Conservation (phyloP, 2,888 invertebrate genomes). For the Platerodrilus igneus region DNA sequence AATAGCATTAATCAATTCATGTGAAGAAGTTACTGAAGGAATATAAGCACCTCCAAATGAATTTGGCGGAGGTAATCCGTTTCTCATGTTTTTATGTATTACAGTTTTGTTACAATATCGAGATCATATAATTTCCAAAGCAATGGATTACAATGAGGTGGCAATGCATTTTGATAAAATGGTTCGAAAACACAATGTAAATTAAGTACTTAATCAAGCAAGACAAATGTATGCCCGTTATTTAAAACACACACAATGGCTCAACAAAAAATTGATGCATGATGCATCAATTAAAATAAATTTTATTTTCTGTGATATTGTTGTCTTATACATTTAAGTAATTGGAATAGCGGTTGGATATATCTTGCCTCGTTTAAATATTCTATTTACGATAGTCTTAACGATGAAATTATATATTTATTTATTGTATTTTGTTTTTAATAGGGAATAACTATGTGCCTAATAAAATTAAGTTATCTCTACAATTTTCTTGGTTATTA, state of each 20-base stretch:
- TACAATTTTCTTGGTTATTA: no score
- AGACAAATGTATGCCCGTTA: conserved; percentile 87
- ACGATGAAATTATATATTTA: no score
- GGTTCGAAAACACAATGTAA: conserved; percentile 92
- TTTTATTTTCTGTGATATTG: conserved; percentile 29
- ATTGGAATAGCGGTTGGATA: no score
- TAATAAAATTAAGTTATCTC: no score
- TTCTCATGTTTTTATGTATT: conserved; percentile 92
- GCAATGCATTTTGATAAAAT: conserved; percentile 98
- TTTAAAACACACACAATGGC: conserved; percentile 61
- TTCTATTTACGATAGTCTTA: no score
- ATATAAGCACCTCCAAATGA: conserved; percentile 71
- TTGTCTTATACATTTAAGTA: no score
- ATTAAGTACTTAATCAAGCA: conserved; percentile 85
- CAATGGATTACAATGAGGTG: conserved; percentile 95
- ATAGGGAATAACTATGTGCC: no score
- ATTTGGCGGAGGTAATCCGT: conserved; percentile 94
- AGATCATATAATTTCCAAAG: conserved; percentile 81
- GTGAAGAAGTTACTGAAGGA: conserved; percentile 55
- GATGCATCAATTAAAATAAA: conserved; percentile 33
- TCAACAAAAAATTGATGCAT: conserved; percentile 39
- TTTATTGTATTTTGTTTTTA: no score
- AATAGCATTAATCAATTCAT: conserved; percentile 52
- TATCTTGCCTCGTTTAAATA: no score
- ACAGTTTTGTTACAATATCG: conserved; percentile 89